Evolutionary conservation across 2,113 vertebrate genomes (phyloP).

Genomic region (Dermatemys mawii): DNA sequence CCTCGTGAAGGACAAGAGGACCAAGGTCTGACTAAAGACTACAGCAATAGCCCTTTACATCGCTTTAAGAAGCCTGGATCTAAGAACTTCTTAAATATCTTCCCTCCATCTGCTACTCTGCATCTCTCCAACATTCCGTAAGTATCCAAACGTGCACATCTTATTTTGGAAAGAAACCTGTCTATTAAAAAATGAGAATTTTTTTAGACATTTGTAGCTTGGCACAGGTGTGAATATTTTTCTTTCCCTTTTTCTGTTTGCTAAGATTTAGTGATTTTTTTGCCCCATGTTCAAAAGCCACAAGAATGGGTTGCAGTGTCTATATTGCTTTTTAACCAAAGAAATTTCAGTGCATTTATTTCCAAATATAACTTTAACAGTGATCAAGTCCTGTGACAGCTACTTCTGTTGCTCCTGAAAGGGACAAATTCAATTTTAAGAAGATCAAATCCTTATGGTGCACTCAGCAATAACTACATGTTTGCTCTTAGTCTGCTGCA

Average conservation of each 20-base stretch:
- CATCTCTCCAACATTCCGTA: slow-evolving; percentile 91
- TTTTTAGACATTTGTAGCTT: neutral
- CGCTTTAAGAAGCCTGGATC: slow-evolving; percentile 88
- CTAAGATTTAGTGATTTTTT: neutral
- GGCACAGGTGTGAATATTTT: neutral
- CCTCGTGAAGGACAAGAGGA: slow-evolving; percentile 82
- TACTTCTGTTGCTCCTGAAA: neutral
- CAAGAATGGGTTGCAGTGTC: neutral
- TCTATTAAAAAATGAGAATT: neutral
- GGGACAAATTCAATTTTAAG: neutral
- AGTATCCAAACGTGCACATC: slow-evolving; percentile 65
- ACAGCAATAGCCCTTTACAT: slow-evolving; percentile 85
- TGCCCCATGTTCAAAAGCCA: neutral
- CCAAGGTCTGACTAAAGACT: slow-evolving; percentile 86
- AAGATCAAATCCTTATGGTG: neutral
- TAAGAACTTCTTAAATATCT: slow-evolving; percentile 87
- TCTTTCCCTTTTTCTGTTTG: neutral
- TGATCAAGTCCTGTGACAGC: neutral
- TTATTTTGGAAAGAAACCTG: neutral
- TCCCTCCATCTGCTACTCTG: slow-evolving; percentile 87
- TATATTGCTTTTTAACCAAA: neutral
- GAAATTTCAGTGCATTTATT: neutral
- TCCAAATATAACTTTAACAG: neutral
- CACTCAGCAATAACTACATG: neutral
- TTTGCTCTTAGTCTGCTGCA: neutral